These are phyloP conservation scores for Hemibagrus guttatus DNA, from an alignment of 2,797 vertebrate species.

Conservation along the genomic window DNA sequence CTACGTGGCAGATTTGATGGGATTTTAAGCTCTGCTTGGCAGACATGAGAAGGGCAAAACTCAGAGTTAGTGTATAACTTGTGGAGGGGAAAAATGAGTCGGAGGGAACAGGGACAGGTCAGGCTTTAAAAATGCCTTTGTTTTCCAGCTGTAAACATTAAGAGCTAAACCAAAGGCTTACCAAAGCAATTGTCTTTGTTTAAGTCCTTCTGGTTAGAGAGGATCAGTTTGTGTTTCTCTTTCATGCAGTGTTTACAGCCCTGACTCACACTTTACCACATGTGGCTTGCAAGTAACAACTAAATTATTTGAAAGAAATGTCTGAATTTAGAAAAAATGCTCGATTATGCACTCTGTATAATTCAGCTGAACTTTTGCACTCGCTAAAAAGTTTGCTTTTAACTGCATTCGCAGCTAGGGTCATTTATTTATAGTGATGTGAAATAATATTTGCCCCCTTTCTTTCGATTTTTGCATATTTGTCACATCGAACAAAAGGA, in stretches of 20 bases:
- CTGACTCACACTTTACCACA: conserved; percentile 26
- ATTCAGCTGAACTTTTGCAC: not conserved
- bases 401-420: not conserved
- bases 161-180: conserved; percentile 20
- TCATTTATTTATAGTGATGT: not conserved
- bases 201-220: not conserved
- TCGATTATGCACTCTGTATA: not conserved
- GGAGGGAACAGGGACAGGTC: conserved; percentile 40
- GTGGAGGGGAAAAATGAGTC: conserved; percentile 29
- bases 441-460: not conserved
- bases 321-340: not conserved
- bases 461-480: not conserved
- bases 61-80: conserved; percentile 44
- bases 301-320: conserved; percentile 2
- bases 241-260: conserved; percentile 8
- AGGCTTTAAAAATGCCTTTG: conserved; percentile 37
- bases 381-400: not conserved
- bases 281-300: conserved; percentile 19
- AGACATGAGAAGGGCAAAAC: conserved; percentile 42
- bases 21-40: conserved; percentile 60
- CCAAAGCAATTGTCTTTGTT: conserved; percentile 14
- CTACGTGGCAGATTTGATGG: conserved; percentile 61
- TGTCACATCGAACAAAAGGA: not conserved
- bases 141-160: conserved; percentile 17
- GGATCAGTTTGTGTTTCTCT: conserved; percentile 8